These are phyloP conservation scores for Anticlea derivata DNA, from an alignment of 2,888 invertebrate species.

Conservation along the genomic window DNA sequence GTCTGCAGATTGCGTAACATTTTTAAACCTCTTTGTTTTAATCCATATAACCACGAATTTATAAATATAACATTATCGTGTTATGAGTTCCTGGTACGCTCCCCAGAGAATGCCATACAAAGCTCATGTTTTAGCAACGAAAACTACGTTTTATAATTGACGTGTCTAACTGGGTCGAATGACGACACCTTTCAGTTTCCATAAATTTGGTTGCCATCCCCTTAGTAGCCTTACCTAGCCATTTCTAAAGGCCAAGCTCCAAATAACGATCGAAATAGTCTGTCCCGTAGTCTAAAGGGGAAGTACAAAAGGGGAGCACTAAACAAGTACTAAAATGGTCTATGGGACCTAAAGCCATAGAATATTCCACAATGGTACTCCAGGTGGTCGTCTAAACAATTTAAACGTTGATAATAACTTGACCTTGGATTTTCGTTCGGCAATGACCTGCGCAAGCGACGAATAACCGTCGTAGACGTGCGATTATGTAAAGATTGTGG, in stretches of 20 bases:
- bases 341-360: conserved; percentile 11
- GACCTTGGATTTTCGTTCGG: conserved; percentile 65
- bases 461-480: conserved; percentile 51
- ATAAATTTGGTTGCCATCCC: conserved; percentile 17
- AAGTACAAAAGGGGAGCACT: conserved; percentile 13
- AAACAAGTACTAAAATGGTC: conserved; percentile 1
- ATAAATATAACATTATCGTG: neutral
- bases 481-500: conserved; percentile 44
- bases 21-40: conserved; percentile 27
- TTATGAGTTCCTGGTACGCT: conserved; percentile 22
- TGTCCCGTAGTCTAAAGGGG: conserved; percentile 12
- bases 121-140: conserved; percentile 7
- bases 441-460: conserved; percentile 66
- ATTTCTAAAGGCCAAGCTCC: conserved; percentile 5
- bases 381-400: conserved; percentile 29
- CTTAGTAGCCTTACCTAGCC: conserved; percentile 11
- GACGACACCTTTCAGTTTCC: conserved; percentile 10
- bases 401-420: conserved; percentile 50
- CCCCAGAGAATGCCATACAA: conserved; percentile 14
- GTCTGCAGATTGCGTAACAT: conserved; percentile 31
- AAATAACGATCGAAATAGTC: conserved; percentile 1
- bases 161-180: conserved; percentile 22
- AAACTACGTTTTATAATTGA: conserved; percentile 13
- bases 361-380: conserved; percentile 29
- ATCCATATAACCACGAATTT: conserved; percentile 8